phyloP scores from a whole-genome alignment of 2,888 invertebrate genomes.

The Erebia aethiops region DNA sequence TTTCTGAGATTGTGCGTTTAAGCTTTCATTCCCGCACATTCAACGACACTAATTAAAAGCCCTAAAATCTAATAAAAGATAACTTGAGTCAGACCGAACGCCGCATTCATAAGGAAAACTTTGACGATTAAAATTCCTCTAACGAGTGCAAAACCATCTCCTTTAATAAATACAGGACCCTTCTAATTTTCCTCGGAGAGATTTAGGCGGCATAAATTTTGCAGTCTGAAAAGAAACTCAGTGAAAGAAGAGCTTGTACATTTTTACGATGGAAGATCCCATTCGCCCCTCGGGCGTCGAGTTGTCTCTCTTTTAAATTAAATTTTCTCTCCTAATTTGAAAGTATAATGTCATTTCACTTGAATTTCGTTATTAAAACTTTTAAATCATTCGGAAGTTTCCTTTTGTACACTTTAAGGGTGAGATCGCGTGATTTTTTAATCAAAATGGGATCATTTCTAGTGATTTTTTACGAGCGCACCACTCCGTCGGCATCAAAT shows the following conservation, averaged over 20 bases:
- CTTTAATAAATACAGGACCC: conserved; percentile 79
- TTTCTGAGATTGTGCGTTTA: conserved; percentile 56
- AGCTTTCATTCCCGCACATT: conserved; percentile 69
- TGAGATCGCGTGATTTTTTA: conserved; percentile 79
- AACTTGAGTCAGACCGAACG: conserved; percentile 69
- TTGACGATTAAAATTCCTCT: conserved; percentile 80
- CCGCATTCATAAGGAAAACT: conserved; percentile 80
- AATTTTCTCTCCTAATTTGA: conserved; percentile 84
- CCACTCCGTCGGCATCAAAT: conserved; percentile 77
- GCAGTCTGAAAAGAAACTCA: conserved; percentile 79
- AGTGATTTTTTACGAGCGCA: conserved; percentile 81
- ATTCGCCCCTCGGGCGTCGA: conserved; percentile 76
- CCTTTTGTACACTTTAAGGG: conserved; percentile 67
- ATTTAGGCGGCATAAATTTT: conserved; percentile 80
- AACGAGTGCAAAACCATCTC: conserved; percentile 76
- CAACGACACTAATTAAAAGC: conserved; percentile 75
- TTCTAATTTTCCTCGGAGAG: conserved; percentile 79
- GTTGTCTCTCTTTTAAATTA: conserved; percentile 84
- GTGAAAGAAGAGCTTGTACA: conserved; percentile 79
- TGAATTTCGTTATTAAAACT: conserved; percentile 83
- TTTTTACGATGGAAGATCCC: conserved; percentile 79
- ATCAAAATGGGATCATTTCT: conserved; percentile 82
- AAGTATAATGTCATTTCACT: conserved; percentile 84
- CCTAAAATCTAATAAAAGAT: conserved; percentile 78
- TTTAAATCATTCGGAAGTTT: conserved; percentile 82